Conservation (phyloP, 2,113 vertebrate species). For the Caranx ignobilis region DNA sequence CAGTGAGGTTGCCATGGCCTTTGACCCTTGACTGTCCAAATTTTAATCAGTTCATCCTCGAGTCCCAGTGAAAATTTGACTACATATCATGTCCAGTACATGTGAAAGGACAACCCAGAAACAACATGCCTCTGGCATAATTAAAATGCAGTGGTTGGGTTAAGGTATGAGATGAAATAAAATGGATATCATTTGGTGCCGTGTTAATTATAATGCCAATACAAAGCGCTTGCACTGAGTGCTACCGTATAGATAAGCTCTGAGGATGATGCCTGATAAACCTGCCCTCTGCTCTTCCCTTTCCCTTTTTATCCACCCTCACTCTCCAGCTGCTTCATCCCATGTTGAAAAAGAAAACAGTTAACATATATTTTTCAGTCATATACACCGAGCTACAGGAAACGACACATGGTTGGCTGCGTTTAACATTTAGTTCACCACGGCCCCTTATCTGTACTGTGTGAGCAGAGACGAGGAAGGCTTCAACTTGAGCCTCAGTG, state of each 20-base stretch:
- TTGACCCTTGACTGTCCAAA: too few relatives aligned
- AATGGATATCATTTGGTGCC: not conserved
- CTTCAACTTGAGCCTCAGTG: slow-evolving; percentile 6
- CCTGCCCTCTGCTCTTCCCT: not conserved
- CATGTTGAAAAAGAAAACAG: slow-evolving; percentile 22
- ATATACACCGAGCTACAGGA: not conserved
- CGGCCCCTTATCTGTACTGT: not conserved
- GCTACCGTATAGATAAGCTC: not conserved
- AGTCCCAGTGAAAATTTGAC: too few relatives aligned
- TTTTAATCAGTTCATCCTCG: too few relatives aligned
- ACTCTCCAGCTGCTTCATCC: slow-evolving; percentile 25
- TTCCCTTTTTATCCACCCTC: not conserved
- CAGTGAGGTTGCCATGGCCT: too few relatives aligned
- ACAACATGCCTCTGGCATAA: not conserved
- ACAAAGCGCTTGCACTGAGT: not conserved
- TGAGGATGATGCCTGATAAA: slow-evolving; percentile 28
- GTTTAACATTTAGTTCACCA: slow-evolving; percentile 15
- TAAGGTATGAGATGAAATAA: not conserved
- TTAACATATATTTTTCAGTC: not conserved
- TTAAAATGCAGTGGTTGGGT: not conserved
- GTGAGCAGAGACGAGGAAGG: not conserved
- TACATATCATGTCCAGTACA: too few relatives aligned
- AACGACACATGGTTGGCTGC: slow-evolving; percentile 2
- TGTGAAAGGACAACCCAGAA: too few relatives aligned
- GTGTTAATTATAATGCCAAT: slow-evolving; percentile 1